phyloP scores from a whole-genome alignment of 2,797 vertebrate species.

The Toxotes lorentzi region DNA sequence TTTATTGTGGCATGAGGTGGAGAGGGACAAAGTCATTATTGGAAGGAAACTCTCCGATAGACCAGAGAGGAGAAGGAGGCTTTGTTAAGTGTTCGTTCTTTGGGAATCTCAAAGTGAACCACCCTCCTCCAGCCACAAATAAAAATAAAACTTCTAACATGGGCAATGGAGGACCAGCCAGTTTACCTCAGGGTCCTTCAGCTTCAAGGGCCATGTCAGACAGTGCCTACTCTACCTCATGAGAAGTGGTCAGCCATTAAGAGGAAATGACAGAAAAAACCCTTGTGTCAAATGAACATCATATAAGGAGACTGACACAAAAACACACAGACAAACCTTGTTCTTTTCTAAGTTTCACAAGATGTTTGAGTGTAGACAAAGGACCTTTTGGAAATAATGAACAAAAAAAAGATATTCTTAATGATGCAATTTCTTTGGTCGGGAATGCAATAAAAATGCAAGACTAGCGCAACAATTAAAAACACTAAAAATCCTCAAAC shows the following conservation, averaged over 20 bases:
- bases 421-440: conserved; percentile 56
- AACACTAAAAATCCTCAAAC: conserved; percentile 24
- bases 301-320: conserved; percentile 43
- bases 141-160: conserved; percentile 68
- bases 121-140: conserved; percentile 57
- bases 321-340: conserved; percentile 44
- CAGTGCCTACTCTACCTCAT: conserved; percentile 48
- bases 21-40: conserved; percentile 76
- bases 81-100: conserved; percentile 83
- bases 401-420: conserved; percentile 40
- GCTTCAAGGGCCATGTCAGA: conserved; percentile 66
- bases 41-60: conserved; percentile 82
- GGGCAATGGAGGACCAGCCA: conserved; percentile 52
- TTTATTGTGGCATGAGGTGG: conserved; percentile 72
- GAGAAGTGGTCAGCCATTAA: conserved; percentile 71
- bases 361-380: conserved; percentile 42
- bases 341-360: conserved; percentile 44
- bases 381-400: conserved; percentile 55
- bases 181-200: conserved; percentile 75
- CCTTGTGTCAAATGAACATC: conserved; percentile 78
- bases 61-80: conserved; percentile 79
- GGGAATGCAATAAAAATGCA: conserved; percentile 52
- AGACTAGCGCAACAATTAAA: conserved; percentile 43
- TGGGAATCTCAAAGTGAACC: conserved; percentile 78
- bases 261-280: conserved; percentile 62